These are phyloP conservation scores for Eilema depressum DNA, from an alignment of 2,888 invertebrate genomes.

Conservation along the genomic window DNA sequence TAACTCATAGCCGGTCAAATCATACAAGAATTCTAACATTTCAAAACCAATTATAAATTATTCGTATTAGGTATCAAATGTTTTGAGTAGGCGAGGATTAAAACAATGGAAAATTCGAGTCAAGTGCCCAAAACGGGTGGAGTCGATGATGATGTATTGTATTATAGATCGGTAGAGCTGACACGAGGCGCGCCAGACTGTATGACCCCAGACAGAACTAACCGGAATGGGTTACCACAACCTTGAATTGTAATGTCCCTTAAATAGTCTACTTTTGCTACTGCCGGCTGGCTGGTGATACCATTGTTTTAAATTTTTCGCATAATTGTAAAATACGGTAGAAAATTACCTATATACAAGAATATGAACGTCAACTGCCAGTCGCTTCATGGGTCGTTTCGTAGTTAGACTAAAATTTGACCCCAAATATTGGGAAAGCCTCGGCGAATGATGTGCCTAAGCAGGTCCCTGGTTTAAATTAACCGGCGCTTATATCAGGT, in stretches of 20 bases:
- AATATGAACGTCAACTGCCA: too few relatives aligned
- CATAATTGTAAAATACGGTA: too few relatives aligned
- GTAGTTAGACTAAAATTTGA: too few relatives aligned
- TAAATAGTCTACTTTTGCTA: background rate
- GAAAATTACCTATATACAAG: too few relatives aligned
- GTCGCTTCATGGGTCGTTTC: too few relatives aligned
- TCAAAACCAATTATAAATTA: constrained; percentile 47
- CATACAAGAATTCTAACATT: constrained; percentile 36
- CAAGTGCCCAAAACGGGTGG: constrained; percentile 29
- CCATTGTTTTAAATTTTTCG: background rate
- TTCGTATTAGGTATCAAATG: constrained; percentile 46
- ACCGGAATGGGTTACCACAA: constrained; percentile 26
- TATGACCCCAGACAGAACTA: constrained; percentile 48
- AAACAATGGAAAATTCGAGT: constrained; percentile 49
- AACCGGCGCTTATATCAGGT: too few relatives aligned
- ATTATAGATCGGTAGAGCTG: constrained; percentile 46
- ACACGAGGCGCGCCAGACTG: constrained; percentile 45
- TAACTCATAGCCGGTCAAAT: constrained; percentile 8
- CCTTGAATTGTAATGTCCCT: constrained; percentile 10
- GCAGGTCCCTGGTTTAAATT: too few relatives aligned
- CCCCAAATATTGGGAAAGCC: too few relatives aligned
- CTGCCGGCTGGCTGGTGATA: background rate
- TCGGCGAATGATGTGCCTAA: too few relatives aligned
- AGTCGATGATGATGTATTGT: constrained; percentile 28
- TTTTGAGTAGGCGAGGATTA: constrained; percentile 46